Base-by-base conservation (phyloP, 2,797 vertebrate species). In the Rhabdophis nuchalis region DNA sequence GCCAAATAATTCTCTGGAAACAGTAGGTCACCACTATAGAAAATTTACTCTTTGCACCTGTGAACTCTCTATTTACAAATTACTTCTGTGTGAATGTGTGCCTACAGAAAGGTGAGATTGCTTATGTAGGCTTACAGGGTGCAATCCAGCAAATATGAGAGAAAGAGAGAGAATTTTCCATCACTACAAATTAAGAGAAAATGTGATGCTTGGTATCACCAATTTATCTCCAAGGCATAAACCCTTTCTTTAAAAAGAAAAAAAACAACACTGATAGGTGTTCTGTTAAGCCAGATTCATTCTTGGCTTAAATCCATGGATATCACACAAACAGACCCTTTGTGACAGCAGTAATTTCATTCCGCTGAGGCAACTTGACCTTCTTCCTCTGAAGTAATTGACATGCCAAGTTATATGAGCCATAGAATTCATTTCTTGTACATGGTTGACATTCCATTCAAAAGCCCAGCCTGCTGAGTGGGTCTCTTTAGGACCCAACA, bases 331-430 rank as follows among this genome's bases (percentile, higher is more conserved):
- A 72, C 0, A 27, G 61, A 91, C 93, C 60, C 27, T 92, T 92
- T 94, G 61, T 0, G 1, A 92, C 93, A 92, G 41, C 61, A 46
- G 46, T 88, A 29, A 32, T 92, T 94, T 95, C 86, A 18, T 32
- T 41, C 93, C 36, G 36, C 88, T 93, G 54, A 91, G 87, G 23
- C 53, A 89, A 2, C 12, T 94, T 94, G 93, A 93, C 93, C 89
- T 77, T 32, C 85, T 90, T 86, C 27, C 46, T 60, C 92, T n/a
- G 57, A 91, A 53, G 50, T 96, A 94, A 94, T 94, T 93, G 68
- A 46, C 91, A 94, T 94, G 36, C 92, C 60, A 91, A 86, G 88
- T 92, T 93, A 9, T 94, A 93, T 93, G n/a, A 94, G 32, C 23
- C 41, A 86, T 60, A 14, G 88, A 41, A 90, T n/a, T 57, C 86